Percentiles rank a stretch among this genome's conserved stretches.
Evolutionary conservation across 2,113 vertebrate species (phyloP).

Genomic region (Hemiscyllium ocellatum): DNA sequence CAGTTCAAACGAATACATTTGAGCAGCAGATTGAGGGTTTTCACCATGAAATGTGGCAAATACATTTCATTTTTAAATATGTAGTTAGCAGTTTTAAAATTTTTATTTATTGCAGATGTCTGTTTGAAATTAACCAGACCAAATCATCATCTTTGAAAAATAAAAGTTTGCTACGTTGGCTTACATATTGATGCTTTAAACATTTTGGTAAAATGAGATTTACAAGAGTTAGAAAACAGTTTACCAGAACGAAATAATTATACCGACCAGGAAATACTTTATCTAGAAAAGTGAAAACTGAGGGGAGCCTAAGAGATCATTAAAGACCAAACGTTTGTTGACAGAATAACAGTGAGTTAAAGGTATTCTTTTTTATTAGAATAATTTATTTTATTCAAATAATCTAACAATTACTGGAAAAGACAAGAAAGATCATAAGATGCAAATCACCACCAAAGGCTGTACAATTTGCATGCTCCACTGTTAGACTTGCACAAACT

Average conservation of each 20-base stretch:
- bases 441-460: background rate
- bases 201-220: background rate
- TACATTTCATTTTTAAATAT: background rate
- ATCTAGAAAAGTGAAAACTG: background rate
- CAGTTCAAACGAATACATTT: background rate
- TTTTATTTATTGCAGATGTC: background rate
- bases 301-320: background rate
- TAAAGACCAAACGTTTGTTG: background rate
- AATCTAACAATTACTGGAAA: background rate
- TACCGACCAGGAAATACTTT: background rate
- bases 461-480: background rate
- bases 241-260: background rate
- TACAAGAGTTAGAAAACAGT: background rate
- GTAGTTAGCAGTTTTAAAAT: background rate
- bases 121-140: background rate
- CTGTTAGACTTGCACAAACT: background rate
- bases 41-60: background rate
- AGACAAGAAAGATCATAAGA: background rate
- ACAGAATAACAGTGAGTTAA: background rate
- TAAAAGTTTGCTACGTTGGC: background rate
- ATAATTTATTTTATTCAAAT: too few relatives aligned
- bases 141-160: background rate
- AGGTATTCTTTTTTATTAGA: background rate
- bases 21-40: background rate
- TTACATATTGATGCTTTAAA: background rate